Evolutionary conservation across 2,113 vertebrate genomes (phyloP), one percentile per base, ranked within the genome.

Genomic region (Oreotrochilus melanogaster): DNA sequence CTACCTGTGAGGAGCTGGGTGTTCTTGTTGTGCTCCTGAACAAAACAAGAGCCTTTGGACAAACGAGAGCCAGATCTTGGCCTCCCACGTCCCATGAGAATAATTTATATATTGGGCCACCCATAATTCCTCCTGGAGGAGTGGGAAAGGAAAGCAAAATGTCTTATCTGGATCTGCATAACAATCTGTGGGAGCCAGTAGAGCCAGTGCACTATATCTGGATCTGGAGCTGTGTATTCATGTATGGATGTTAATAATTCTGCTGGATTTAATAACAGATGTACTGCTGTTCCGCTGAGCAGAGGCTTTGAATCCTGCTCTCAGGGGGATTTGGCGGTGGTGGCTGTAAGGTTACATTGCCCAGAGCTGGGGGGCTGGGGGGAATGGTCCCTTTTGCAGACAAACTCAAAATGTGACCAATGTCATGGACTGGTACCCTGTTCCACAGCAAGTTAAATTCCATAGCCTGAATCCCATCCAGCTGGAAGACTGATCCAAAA

Each of bases 301-400:
- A 86, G 62, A 50, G 50, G 37, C 56, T 70, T 56, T 78, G 57
- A 66, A 48, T 71, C 42, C 42, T 62, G 58, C 17, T 86, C 42
- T 51, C 22, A 43, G 69, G 39, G 33, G 47, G 10, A 42, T 66
- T 78, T 62, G 76, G 43, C 69, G 79, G 54, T 6, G 10, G 27
- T 83, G 54, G 10, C 43, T 93, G 18, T 61, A 81, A 91, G n/a
- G 22, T 56, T 78, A 42, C 43, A 1, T 2, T 13, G 48, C 35
- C 64, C 76, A 37, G 65, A 84, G 6, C 4, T 39, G 39, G 39
- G 39, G 1, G 7, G 39, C n/a, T n/a, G n/a, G 17, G 2, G 70
- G 51, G 51, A 71, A 74, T 84, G 92, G 86, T 92, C 43, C 37
- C 56, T 94, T 92, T 74, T 74, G 80, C 84, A 94, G 89, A 87